Conservation (phyloP, 1,140 invertebrate genomes). For the Brachionus plicatilis region DNA sequence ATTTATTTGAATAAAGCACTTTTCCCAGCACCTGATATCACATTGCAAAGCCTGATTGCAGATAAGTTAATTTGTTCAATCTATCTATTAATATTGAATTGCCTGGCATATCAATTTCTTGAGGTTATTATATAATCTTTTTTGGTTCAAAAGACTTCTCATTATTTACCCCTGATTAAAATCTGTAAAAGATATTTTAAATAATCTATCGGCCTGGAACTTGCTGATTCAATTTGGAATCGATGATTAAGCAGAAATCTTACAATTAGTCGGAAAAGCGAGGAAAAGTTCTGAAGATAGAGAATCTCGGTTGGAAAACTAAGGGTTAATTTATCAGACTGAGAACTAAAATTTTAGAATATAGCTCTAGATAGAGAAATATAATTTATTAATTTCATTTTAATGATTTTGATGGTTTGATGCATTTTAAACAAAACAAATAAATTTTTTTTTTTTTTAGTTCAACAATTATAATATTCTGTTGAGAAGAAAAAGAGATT, state of each 20-base stretch:
- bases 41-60: background rate
- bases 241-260: background rate
- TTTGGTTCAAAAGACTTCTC: background rate
- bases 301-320: background rate
- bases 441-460: slow-evolving; percentile 12
- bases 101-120: background rate
- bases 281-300: background rate
- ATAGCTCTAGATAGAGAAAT: background rate
- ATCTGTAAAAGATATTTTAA: background rate
- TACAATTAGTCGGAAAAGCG: background rate
- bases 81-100: background rate
- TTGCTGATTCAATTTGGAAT: background rate
- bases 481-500: background rate
- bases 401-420: slow-evolving; percentile 35
- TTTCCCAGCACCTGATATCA: background rate
- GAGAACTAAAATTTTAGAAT: slow-evolving; percentile 4
- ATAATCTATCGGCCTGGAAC: background rate
- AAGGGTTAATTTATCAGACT: slow-evolving; percentile 24
- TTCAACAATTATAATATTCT: slow-evolving; percentile 30
- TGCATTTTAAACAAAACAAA: slow-evolving; percentile 15
- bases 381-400: slow-evolving; percentile 38
- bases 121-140: background rate
- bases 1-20: background rate
- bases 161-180: background rate
- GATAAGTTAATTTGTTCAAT: background rate